Conservation (phyloP, 2,888 invertebrate genomes). For the Euzophera pinguis region DNA sequence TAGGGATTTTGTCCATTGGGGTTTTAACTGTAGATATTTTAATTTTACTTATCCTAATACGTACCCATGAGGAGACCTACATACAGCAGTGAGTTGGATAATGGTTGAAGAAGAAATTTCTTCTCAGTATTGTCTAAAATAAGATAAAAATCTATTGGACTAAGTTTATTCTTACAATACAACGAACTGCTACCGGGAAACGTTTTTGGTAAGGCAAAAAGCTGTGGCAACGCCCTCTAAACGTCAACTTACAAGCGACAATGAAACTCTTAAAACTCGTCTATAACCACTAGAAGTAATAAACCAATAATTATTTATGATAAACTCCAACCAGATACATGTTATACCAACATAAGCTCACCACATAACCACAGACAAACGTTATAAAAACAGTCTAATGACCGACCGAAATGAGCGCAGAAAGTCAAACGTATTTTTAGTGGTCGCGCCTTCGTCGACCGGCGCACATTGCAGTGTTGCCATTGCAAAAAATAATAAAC, state of each 20-base stretch:
- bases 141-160: too few relatives aligned
- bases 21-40: too few relatives aligned
- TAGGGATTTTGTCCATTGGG: too few relatives aligned
- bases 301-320: conserved; percentile 38
- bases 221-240: background rate
- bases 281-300: conserved; percentile 19
- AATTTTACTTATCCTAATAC: too few relatives aligned
- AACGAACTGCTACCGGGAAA: background rate
- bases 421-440: conserved; percentile 37
- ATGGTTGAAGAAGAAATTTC: background rate
- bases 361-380: conserved; percentile 13
- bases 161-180: too few relatives aligned
- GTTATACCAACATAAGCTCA: conserved; percentile 22
- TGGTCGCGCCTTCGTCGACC: conserved; percentile 34
- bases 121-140: too few relatives aligned
- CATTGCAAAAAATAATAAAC: conserved; percentile 33
- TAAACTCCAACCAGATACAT: conserved; percentile 39
- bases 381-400: conserved; percentile 27
- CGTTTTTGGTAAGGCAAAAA: background rate
- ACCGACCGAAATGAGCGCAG: conserved; percentile 29
- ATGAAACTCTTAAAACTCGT: conserved; percentile 16
- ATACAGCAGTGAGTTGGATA: background rate
- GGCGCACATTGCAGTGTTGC: conserved; percentile 29
- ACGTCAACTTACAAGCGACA: background rate
- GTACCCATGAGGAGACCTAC: too few relatives aligned